phyloP scores from a whole-genome alignment of 2,113 vertebrate genomes.

The Aegotheles bennettii region DNA sequence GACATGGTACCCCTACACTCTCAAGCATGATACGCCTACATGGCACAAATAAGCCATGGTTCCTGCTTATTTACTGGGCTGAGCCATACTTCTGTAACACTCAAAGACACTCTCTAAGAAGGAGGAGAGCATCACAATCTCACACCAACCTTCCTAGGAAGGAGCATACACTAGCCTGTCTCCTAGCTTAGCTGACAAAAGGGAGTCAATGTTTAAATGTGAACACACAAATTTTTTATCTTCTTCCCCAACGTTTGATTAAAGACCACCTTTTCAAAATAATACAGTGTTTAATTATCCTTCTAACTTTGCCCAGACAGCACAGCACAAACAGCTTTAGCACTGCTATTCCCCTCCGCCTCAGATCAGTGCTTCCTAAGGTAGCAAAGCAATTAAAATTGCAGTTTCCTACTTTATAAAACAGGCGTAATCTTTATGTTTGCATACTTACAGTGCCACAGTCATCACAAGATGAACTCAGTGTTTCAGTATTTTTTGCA shows the following conservation, averaged over 20 bases:
- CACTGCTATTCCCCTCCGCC: not conserved
- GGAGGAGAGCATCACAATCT: not conserved
- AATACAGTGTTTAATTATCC: not conserved
- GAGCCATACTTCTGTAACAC: not conserved
- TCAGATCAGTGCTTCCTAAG: not conserved
- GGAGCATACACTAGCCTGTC: not conserved
- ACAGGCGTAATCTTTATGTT: not conserved
- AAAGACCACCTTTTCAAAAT: not conserved
- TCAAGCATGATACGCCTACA: too few species aligned
- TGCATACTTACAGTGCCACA: not conserved
- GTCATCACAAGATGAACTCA: not conserved
- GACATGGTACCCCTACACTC: accelerated
- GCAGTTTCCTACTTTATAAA: not conserved
- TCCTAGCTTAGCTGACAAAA: not conserved
- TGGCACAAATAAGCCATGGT: not conserved
- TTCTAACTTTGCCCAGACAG: not conserved
- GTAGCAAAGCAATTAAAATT: not conserved
- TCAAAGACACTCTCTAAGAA: not conserved
- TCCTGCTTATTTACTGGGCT: not conserved
- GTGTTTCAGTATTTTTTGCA: not conserved
- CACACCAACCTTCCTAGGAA: not conserved
- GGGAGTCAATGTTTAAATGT: not conserved
- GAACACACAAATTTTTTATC: not conserved
- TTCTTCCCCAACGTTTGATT: not conserved
- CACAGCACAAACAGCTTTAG: not conserved